Evolutionary conservation across 37 sponge, comb jelly and placozoan species (phyloP), one percentile per base, ranked within the genome.

Genomic region (Agelas oroides): DNA sequence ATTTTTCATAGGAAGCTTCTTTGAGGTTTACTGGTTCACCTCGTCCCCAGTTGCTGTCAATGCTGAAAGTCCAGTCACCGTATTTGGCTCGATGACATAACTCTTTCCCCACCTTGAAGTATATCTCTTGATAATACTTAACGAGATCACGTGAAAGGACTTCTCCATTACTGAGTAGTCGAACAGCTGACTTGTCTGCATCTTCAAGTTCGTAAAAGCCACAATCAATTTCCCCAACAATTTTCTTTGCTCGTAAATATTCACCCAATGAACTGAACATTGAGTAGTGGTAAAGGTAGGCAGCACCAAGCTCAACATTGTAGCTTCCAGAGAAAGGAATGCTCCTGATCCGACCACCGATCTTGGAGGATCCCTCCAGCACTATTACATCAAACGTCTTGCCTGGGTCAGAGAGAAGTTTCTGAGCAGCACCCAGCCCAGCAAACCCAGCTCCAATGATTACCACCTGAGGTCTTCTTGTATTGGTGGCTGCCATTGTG

Each of bases 381-480:
- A 86, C 23, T 21, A 41, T 56, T 1, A 86, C 71, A 30, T 39
- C 28, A 16, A 52, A 52, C 8, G 6, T 46, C 46, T 46, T 46
- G 36, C 57, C 56, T 21, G 55, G 72, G 21, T 41, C 24, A 32
- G 37, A n/a, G 32, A n/a, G 30, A 31, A 86, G 74, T 32, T 19
- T 27, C 8, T 27, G 27, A 18, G 80, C 80, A 31, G 80, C 80
- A 30, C 53, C 87, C 19, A 86, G 64, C 16, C 80, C 87, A 19
- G 87, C 80, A 60, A 86, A 71, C 36, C 87, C 87, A 2, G 81
- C 87, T 23, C 87, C 87, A 54, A 86, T 39, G 11, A 86, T 54
- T 11, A 86, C 71, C 20, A 86, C 80, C 11, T 70, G 46, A 30
- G 52, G 40, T 46, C 46, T 46, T 46, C 46, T 46, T 46, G 46